Evolutionary conservation across 2,888 invertebrate genomes (phyloP), one percentile per base, ranked within the genome.

Genomic region (Sesia bembeciformis): DNA sequence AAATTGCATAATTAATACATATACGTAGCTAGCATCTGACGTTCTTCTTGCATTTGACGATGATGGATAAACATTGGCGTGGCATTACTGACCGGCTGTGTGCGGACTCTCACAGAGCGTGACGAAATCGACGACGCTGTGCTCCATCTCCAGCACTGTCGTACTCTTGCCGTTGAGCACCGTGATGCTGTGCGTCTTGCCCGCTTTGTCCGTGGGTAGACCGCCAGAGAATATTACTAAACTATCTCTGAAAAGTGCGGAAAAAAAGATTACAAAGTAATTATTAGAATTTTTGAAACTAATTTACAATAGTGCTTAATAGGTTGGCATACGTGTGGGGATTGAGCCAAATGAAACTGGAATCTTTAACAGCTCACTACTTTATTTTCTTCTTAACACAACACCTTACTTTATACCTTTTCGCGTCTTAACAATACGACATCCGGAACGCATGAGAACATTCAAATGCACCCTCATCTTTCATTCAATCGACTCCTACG

Each of bases 71-170:
- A 23, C 23, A 23, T 23, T 23, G 23, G 23, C 23, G 23, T 23
- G 23, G 23, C 23, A 7, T 42, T 42, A 76, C 90, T 81, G 79
- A 97, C 97, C 97, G 78, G 96, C 96, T 60, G 94, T 92, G 92
- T 96, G 98, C 39, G 98, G 98, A 66, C 96, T 97, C 84, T 98
- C 97, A 88, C 98, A 98, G 57, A 99, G 92, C 57, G 97, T 96
- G 74, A 98, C 94, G 90, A 99, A 99, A 92, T 98, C 98, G 60
- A 99, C 93, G 60, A 99, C 98, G 76, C 95, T 95, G 90, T 99
- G 97, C 81, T 99, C 99, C 99, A 99, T 99, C 92, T 99, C 99
- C 72, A 99, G 92, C 60, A 99, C 98, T 40, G 98, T 98, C 64
- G 98, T 98, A 67, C 95, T 95, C 91, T 98, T 98, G 65, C 97